phyloP scores from a whole-genome alignment of 1,140 invertebrate genomes.

The Mamestra configurata region DNA sequence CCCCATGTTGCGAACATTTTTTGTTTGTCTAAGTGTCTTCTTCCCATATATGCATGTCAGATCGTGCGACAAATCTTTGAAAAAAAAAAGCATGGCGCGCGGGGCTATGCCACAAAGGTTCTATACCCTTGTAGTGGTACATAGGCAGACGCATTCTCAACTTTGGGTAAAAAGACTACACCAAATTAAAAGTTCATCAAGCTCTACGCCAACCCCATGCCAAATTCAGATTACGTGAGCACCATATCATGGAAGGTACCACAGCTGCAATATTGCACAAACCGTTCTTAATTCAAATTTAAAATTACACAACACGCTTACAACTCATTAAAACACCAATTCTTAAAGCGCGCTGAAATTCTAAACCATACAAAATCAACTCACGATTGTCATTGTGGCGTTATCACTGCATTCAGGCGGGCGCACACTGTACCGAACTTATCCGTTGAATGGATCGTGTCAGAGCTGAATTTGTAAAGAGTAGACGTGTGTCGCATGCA shows the following conservation, averaged over 20 bases:
- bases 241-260: not conserved
- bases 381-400: slow-evolving; percentile 78
- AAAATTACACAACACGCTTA: not conserved
- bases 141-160: too few species aligned
- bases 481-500: slow-evolving; percentile 81
- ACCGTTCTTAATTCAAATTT: slow-evolving; percentile 19
- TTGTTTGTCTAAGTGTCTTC: too few species aligned
- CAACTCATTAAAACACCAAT: slow-evolving; percentile 42
- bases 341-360: slow-evolving; percentile 33
- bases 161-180: too few species aligned
- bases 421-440: slow-evolving; percentile 77
- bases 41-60: too few species aligned
- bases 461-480: slow-evolving; percentile 84
- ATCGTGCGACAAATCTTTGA: too few species aligned
- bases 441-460: slow-evolving; percentile 79
- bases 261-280: not conserved
- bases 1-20: too few species aligned
- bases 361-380: slow-evolving; percentile 70
- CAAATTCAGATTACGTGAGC: not conserved
- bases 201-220: too few species aligned
- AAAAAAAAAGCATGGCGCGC: too few species aligned
- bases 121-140: too few species aligned
- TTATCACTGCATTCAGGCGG: slow-evolving; percentile 78
- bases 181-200: too few species aligned
- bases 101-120: too few species aligned